A percentile compares a stretch with the other conserved stretches of the same genome.
Evolutionary conservation across 2,888 invertebrate genomes (phyloP).

Genomic region (Pyrocoelia pectoralis): DNA sequence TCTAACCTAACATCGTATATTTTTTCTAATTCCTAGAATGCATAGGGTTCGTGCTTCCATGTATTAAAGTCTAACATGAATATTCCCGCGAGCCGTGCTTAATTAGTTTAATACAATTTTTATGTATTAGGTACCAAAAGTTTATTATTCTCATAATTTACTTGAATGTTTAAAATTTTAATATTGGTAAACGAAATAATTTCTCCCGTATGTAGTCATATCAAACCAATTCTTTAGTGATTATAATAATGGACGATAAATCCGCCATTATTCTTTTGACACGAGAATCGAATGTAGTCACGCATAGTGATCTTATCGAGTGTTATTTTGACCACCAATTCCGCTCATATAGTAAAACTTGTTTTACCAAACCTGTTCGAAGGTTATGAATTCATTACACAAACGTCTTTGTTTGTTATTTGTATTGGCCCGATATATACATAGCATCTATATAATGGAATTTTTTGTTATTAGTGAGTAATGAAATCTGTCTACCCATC

Average conservation of each 20-base stretch:
- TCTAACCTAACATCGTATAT: slow-evolving; percentile 26
- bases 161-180: slow-evolving; percentile 14
- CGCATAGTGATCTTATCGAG: slow-evolving; percentile 55
- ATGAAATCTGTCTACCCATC: slow-evolving; percentile 53
- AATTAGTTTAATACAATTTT: slow-evolving; percentile 37
- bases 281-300: slow-evolving; percentile 56
- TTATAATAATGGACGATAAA: slow-evolving; percentile 44
- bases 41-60: slow-evolving; percentile 36
- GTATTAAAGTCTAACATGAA: slow-evolving; percentile 38
- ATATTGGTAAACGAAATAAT: slow-evolving; percentile 11
- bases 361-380: slow-evolving; percentile 38
- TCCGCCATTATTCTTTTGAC: slow-evolving; percentile 55
- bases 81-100: slow-evolving; percentile 33
- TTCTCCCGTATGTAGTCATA: slow-evolving; percentile 2
- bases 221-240: slow-evolving; percentile 45
- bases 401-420: slow-evolving; percentile 10
- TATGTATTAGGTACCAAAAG: no score
- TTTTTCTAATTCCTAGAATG: slow-evolving; percentile 36
- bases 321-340: slow-evolving; percentile 42
- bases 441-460: neutral
- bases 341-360: slow-evolving; percentile 37
- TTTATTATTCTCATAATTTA: no score
- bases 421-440: neutral
- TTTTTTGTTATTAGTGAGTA: slow-evolving; percentile 43
- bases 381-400: slow-evolving; percentile 24